Base-by-base conservation (phyloP, 2,113 vertebrate species). In the Oceanites oceanicus region DNA sequence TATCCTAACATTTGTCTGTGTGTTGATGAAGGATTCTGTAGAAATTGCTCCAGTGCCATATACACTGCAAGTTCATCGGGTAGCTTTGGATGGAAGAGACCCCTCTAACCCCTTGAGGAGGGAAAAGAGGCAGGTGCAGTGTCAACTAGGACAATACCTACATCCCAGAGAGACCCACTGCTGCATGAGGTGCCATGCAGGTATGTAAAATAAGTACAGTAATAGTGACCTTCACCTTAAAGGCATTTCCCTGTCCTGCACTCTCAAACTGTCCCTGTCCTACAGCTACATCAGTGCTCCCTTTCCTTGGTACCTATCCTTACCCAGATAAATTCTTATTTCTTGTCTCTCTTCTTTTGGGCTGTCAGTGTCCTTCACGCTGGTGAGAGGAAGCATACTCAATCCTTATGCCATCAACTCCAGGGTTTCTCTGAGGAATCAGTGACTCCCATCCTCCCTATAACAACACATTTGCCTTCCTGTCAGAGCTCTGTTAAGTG, bases 161-260 rank as follows among this genome's bases (percentile, higher is more conserved):
- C 97, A 97, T 45, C 97, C 97, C 52, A 88, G 21, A 30, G 22
- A 6, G 45, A 97, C 96, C 36, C 97, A 97, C 68, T 97, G 97
- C 90, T 97, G 97, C 83, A 95, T 96, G 94, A 91, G 78, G 40
- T 97, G 97, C 80, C 97, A 97, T 86, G 93, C 92, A 97, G 97
- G 97, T 97, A 94, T 0, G 10, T 88, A 52, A 80, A 74, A 92
- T 81, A 73, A 77, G 25, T 44, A 45, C 42, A 78, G 38, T 58
- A 72, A 32, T 20, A 55, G 63, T 7, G 22, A 73, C 22, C n/a
- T 83, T 62, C 18, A 44, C 56, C 9, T 53, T 52, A 55, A 45
- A 68, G 42, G 38, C 18, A 20, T 75, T 94, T 83, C 15, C 20
- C 5, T 42, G 36, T 62, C 36, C 81, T 49, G 58, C 8, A 29